Base-by-base conservation (phyloP, 2,113 vertebrate genomes). In the Aythya baeri region DNA sequence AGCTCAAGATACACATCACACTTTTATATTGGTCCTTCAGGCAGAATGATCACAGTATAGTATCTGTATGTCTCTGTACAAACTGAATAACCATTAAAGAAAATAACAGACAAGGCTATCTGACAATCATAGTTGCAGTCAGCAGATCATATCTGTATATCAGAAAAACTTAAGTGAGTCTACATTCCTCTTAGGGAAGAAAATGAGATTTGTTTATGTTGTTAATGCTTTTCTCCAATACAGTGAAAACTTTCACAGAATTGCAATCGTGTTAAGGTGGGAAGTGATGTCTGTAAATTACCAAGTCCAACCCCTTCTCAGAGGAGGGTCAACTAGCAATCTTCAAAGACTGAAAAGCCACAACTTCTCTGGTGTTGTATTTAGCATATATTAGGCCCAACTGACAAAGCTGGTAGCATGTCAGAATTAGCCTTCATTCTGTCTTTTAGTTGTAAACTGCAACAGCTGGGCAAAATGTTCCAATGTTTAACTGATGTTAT, bases 321-420 rank as follows among this genome's bases (percentile, higher is more conserved):
- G 54, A 44, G 15, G 11, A 50, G 17, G 3, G 5, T 50, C 41
- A 68, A 13, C 11, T 44, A 73, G 13, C 16, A 61, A 43, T 54
- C 22, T 77, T 14, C 18, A 59, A 62, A 72, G 67, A 65, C 31
- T n/a, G 66, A 50, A 14, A 57, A 43, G 20, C 8, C 25, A 25
- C 22, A 59, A 14, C 13, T 49, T 63, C 63, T 38, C 5, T 61
- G 25, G 8, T 65, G 7, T 5, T n/a, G 5, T 13, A 36, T 61
- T 74, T 22, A 76, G 5, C 14, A 17, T 27, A 61, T 41, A 1
- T 34, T 52, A 78, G 22, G 5, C 4, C 41, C 36, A 14, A 5
- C 0, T 83, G 27, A 41, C 11, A 55, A 36, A 0, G 1, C 5
- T 31, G 21, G 23, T 26, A 31, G 3, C 13, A 12, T 36, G 16